A percentile compares a stretch with the other conserved stretches of the same genome.
phyloP scores from a whole-genome alignment of 2,888 invertebrate genomes.

The Bimastos eiseni region DNA sequence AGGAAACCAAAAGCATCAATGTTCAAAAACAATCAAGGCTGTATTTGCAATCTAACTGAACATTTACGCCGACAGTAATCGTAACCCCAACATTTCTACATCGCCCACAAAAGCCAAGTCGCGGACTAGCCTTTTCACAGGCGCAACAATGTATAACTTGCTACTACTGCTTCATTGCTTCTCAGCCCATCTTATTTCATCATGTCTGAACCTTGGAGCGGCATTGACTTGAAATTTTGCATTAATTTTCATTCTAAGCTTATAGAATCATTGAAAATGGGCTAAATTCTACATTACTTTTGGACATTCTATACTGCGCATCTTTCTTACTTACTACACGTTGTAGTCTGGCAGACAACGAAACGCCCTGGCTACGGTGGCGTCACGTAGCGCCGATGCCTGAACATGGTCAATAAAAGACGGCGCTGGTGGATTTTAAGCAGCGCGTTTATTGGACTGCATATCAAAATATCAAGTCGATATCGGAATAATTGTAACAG shows the following conservation, averaged over 20 bases:
- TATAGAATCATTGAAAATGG: background rate
- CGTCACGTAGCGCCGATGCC: background rate
- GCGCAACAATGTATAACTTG: no score
- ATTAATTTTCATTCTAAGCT: background rate
- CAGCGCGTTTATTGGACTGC: conserved; percentile 13
- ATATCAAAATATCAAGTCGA: background rate
- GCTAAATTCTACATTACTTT: background rate
- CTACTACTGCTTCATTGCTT: no score
- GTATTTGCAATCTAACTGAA: no score
- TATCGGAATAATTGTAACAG: background rate
- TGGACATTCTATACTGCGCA: background rate
- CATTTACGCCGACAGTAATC: no score
- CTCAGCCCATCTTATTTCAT: background rate
- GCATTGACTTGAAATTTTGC: background rate
- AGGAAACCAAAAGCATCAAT: no score
- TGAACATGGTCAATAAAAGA: conserved; percentile 13
- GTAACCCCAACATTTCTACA: no score
- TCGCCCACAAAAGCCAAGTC: no score
- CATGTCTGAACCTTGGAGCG: background rate
- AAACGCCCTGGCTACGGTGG: background rate
- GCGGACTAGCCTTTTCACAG: no score
- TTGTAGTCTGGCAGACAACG: background rate
- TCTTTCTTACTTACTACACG: background rate
- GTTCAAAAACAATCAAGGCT: no score
- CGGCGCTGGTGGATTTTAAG: background rate